phyloP scores from a whole-genome alignment of 2,113 vertebrate species.

The Terrapene triunguis region DNA sequence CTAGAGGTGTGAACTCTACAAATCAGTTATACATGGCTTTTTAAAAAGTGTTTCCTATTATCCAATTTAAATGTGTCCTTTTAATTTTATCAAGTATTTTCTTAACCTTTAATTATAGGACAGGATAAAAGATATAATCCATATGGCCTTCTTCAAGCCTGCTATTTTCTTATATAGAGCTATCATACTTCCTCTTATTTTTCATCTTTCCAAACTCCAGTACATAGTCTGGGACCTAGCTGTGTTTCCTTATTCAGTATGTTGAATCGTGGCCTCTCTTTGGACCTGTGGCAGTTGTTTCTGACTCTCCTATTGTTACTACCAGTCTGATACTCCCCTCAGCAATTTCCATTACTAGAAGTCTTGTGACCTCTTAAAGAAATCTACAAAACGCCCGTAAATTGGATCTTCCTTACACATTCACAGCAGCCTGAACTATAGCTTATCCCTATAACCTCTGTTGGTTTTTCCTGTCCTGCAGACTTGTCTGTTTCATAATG shows the following conservation, averaged over 20 bases:
- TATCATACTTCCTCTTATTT: not conserved
- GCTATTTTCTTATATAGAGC: not conserved
- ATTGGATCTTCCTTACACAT: not conserved
- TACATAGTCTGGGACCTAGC: too few species aligned
- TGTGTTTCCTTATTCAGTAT: not conserved
- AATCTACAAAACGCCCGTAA: not conserved
- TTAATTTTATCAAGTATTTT: not conserved
- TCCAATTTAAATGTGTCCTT: not conserved
- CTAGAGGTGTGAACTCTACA: not conserved
- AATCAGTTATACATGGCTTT: not conserved
- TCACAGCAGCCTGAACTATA: not conserved
- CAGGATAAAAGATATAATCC: not conserved
- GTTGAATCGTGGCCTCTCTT: not conserved
- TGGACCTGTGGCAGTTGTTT: not conserved
- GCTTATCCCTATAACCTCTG: not conserved
- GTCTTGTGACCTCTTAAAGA: not conserved
- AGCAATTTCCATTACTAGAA: not conserved
- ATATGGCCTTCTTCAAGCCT: not conserved
- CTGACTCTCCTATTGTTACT: accelerated
- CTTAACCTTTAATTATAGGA: not conserved
- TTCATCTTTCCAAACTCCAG: not conserved
- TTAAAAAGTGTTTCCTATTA: not conserved
- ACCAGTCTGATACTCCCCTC: not conserved
- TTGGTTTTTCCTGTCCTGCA: too few species aligned
- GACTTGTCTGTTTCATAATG: not conserved